Base-by-base conservation (phyloP, 2,888 invertebrate genomes). In the Cephus runcator region DNA sequence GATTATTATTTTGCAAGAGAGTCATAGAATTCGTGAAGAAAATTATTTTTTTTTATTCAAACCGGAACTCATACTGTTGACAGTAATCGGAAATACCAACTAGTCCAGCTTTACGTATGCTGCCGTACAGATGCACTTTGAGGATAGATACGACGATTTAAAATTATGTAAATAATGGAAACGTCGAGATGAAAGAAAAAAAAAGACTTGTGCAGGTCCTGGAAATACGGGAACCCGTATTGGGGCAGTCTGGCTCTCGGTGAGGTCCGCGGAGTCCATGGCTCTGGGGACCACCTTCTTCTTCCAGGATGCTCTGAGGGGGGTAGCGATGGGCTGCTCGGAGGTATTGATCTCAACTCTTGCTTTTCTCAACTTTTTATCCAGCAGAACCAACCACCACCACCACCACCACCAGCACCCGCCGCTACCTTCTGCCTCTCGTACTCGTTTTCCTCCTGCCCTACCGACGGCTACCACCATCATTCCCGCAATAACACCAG, bases 321-420 rank as follows among this genome's bases (percentile, higher is more conserved):
- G 79, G 80, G 83, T 82, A 79, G 83, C 73, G 82, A 82, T 80
- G 81, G 81, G 83, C 81, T 79, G 87, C 88, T 89, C 87, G 89
- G 87, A 89, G 89, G 91, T 91, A 91, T 91, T 91, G 91, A 91
- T 91, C 91, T 90, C 87, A 89, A 90, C 91, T 91, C 91, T 90
- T 90, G 89, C 89, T 90, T 91, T 91, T 90, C 90, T 91, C 88
- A 90, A 91, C 89, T 90, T 91, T 90, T 90, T 91, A 90, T 90
- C 89, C 90, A 84, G 85, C 87, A 86, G 88, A 88, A 89, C 87
- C 88, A 86, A 85, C 84, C 84, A 84, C 82, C 81, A 81, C 87
- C 81, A 86, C n/a, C n/a, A n/a, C n/a, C n/a, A n/a, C 87, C 85
- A 82, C 82, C 85, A 85, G 73, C 80, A 77, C 79, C 83, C 82